These are phyloP conservation scores for Narcine bancroftii DNA, from an alignment of 2,113 vertebrate genomes.

Conservation along the genomic window DNA sequence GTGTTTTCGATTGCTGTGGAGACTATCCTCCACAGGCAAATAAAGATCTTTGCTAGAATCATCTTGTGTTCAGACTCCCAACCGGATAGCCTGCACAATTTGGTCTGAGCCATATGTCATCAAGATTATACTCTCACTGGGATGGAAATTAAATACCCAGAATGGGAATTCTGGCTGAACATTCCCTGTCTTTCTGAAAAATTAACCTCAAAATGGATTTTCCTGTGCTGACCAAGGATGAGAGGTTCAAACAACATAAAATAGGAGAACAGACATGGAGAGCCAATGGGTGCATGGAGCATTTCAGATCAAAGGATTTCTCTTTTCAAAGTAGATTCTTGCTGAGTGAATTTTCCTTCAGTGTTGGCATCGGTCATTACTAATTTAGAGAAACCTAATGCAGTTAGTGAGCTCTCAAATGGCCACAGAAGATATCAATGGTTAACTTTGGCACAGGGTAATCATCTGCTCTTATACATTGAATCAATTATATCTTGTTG, in stretches of 20 bases:
- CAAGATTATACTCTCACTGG: too few relatives aligned
- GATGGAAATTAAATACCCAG: neutral
- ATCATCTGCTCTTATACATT: slow-evolving; percentile 14
- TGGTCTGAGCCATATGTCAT: too few relatives aligned
- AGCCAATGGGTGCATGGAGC: neutral
- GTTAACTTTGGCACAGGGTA: neutral
- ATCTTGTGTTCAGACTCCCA: too few relatives aligned
- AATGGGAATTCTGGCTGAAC: neutral
- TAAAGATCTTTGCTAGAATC: too few relatives aligned
- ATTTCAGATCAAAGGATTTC: slow-evolving; percentile 1
- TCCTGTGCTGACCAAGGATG: neutral
- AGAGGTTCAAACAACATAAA: neutral
- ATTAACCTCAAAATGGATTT: neutral
- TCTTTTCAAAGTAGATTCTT: neutral
- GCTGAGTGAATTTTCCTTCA: neutral
- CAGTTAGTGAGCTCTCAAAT: slow-evolving; percentile 23
- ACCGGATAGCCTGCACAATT: too few relatives aligned
- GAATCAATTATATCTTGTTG: neutral
- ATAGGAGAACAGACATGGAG: neutral
- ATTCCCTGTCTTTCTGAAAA: neutral
- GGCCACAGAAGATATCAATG: neutral
- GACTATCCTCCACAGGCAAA: too few relatives aligned
- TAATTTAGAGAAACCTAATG: slow-evolving; percentile 11
- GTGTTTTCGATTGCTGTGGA: too few relatives aligned
- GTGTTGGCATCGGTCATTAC: slow-evolving; percentile 20